phyloP scores from a whole-genome alignment of 2,113 vertebrate species.

The Holacanthus passer region DNA sequence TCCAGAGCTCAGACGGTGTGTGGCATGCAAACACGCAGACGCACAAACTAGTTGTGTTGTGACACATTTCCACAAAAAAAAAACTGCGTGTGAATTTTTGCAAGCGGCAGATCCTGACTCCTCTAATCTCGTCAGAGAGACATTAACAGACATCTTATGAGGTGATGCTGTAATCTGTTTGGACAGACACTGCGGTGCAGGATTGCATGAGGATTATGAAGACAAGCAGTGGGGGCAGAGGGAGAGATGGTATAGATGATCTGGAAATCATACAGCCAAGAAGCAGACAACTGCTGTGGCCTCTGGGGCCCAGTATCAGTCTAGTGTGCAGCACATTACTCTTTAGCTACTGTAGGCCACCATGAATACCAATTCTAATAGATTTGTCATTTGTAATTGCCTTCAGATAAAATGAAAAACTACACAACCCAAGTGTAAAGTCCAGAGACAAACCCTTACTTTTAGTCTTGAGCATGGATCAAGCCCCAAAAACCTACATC shows the following conservation, averaged over 20 bases:
- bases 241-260: constrained; percentile 50
- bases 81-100: constrained; percentile 61
- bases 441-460: background rate
- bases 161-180: constrained; percentile 67
- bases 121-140: constrained; percentile 76
- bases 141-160: constrained; percentile 72
- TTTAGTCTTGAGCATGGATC: background rate
- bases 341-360: background rate
- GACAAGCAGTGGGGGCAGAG: constrained; percentile 43
- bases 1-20: constrained; percentile 66
- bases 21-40: constrained; percentile 60
- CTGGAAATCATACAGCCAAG: constrained; percentile 27
- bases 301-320: constrained; percentile 20
- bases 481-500: background rate
- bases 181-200: constrained; percentile 60
- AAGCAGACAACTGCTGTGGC: background rate
- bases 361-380: background rate
- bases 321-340: background rate
- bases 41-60: constrained; percentile 68
- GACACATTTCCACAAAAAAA: constrained; percentile 73
- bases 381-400: background rate
- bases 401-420: too few species aligned
- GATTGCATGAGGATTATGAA: constrained; percentile 49
- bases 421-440: too few species aligned
- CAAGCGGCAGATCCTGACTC: constrained; percentile 68